Evolutionary conservation across 2,113 vertebrate species (phyloP).

Genomic region (Andinoacara biseriatus): DNA sequence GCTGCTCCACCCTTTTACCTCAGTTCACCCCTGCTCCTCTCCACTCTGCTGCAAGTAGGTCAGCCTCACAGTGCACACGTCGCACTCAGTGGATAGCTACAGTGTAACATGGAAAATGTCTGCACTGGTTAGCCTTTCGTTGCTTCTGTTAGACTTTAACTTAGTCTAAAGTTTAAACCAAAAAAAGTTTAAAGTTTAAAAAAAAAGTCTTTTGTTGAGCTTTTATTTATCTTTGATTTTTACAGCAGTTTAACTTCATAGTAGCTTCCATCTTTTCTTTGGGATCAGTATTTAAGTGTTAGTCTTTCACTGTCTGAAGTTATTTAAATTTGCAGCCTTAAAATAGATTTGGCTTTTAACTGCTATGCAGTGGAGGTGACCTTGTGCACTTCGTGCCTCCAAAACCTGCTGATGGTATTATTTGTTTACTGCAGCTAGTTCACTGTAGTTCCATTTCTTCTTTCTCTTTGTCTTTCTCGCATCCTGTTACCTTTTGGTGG

Average conservation of each 20-base stretch:
- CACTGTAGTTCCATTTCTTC: background rate
- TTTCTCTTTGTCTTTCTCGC: slow-evolving; percentile 12
- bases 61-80: slow-evolving; percentile 43
- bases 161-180: background rate
- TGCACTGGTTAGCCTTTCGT: background rate
- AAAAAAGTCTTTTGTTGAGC: background rate
- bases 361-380: background rate
- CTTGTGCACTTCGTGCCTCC: background rate
- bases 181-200: background rate
- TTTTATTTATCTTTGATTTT: slow-evolving; percentile 7
- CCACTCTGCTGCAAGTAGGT: slow-evolving; percentile 59
- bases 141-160: background rate
- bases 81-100: slow-evolving; percentile 33
- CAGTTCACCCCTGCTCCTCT: slow-evolving; percentile 53
- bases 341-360: background rate
- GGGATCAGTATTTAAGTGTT: background rate
- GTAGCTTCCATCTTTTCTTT: background rate
- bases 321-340: background rate
- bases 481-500: slow-evolving; percentile 42
- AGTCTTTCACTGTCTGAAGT: background rate
- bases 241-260: background rate
- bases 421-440: background rate
- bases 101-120: slow-evolving; percentile 21
- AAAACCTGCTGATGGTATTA: slow-evolving; percentile 2
- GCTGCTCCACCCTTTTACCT: slow-evolving; percentile 71